Evolutionary conservation across 2,797 vertebrate species (phyloP).

Genomic region (Sebastiscus albofasciatus): DNA sequence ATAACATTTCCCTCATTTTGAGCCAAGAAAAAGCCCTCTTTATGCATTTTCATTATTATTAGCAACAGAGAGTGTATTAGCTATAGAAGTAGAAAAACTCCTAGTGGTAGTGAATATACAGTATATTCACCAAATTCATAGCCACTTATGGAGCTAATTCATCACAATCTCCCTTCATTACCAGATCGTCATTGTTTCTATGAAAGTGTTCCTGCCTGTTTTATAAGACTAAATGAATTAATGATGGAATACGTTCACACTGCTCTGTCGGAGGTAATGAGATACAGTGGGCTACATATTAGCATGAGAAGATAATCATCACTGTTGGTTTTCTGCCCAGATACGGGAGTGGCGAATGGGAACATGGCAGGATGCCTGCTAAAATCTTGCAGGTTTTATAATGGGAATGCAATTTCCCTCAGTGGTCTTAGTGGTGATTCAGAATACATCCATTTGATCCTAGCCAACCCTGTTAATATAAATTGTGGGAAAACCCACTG

Average conservation of each 20-base stretch:
- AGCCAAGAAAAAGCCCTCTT: background rate
- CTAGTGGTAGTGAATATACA: background rate
- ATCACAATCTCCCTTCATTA: background rate
- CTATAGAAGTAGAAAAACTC: background rate
- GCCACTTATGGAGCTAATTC: background rate
- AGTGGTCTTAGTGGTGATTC: conserved; percentile 34
- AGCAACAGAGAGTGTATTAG: background rate
- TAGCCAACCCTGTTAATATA: conserved; percentile 14
- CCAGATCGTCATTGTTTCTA: conserved; percentile 1
- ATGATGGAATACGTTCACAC: conserved; percentile 48
- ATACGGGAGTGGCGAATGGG: conserved; percentile 53
- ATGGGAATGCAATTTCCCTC: conserved; percentile 20
- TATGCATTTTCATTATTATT: background rate
- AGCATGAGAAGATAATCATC: conserved; percentile 58
- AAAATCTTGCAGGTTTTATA: conserved; percentile 24
- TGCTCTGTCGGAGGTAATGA: conserved; percentile 45
- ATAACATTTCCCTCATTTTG: background rate
- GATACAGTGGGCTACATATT: conserved; percentile 53
- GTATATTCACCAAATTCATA: background rate
- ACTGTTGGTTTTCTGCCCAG: conserved; percentile 63
- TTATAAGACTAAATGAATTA: conserved; percentile 45
- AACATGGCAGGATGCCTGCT: conserved; percentile 35
- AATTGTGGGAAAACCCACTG: background rate
- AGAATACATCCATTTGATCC: conserved; percentile 8
- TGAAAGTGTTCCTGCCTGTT: conserved; percentile 17